Base-by-base conservation (phyloP, 2,888 invertebrate species). In the Pristionchus japonicus region DNA sequence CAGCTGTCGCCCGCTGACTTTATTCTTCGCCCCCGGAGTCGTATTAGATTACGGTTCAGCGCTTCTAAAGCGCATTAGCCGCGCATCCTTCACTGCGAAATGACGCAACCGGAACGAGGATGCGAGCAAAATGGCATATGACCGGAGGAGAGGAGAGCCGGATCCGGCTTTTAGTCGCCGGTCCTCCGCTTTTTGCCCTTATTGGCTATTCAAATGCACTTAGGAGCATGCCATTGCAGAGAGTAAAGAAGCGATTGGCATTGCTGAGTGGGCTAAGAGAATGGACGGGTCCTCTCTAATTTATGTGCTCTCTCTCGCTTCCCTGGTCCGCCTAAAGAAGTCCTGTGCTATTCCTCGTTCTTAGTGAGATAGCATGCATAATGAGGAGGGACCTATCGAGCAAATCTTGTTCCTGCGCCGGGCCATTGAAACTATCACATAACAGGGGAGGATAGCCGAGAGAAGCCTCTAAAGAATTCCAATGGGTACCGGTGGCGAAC, bases 161-260 rank as follows among this genome's bases (percentile, higher is more conserved):
- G 77, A 77, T 77, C 77, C 77, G 77, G 77, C 77, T 77, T 77
- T 83, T 57, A 57, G 83, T 52, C 83, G n/a, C 31, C 47, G n/a
- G n/a, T n/a, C n/a, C n/a, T n/a, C 7, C 23, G 4, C 27, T 34
- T 83, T 83, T 57, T 83, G 31, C 52, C 77, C 43, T 20, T 77
- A 77, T 77, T 77, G 77, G 77, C 77, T 47, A 77, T 77, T 77
- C 77, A 77, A 77, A 77, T 77, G 77, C 77, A 77, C 77, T 77
- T 77, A 77, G 77, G n/a, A 20, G 67, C 31, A 31, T 64, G 64
- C 67, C 23, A 43, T 47, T 23, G 77, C 77, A 27, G n/a, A n/a
- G n/a, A 11, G 43, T 37, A 37, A 64, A 64, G 67, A 34, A 67
- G 57, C 20, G 40, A 77, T 77, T 82, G 49, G 80, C 43, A 82